Base-by-base conservation (phyloP, 2,113 vertebrate genomes). In the Notothenia rossii region DNA sequence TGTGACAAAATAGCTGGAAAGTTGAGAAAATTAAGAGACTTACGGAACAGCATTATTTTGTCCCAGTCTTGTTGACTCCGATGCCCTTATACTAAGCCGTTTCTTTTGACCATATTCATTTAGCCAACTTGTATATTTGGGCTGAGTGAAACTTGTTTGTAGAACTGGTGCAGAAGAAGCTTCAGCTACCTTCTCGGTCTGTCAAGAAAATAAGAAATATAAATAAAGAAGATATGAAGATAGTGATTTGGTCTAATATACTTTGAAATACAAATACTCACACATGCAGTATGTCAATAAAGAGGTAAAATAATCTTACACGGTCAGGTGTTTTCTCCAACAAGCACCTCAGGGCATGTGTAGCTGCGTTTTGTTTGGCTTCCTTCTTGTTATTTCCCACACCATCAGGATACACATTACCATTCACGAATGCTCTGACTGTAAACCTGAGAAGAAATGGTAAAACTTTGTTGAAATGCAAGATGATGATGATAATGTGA, bases 341-440 rank as follows among this genome's bases (percentile, higher is more conserved):
- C 4, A 95, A 48, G 22, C 1, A 4, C 0, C 3, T 33, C 10
- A 93, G 25, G 0, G 88, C 94, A 46, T 93, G 88, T 85, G 87
- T 88, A 18, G 95, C 94, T 10, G 95, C 95, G 0, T 91, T 86
- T 20, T 92, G 87, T 67, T 68, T 93, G 5, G 95, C 95, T 55
- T 93, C 94, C 48, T 91, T 95, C 86, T 95, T 95, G 72, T 18
- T 91, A 46, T 81, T 90, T 1, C 95, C 95, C 53, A 79, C 73
- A 9, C 43, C 94, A 0, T 81, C 75, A 49, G 91, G 86, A 87
- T 91, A 95, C 0, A 0, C 1, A 12, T 77, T 65, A 4, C 71
- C 82, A 62, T 91, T 73, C 1, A 96, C 0, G 7, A 93, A 18
- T 0, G 10, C 94, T 81, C 55, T 86, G 0, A 91, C 0, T 0